These are phyloP conservation scores for Mycetomoellerius zeteki DNA, from an alignment of 1,140 invertebrate genomes.

Conservation along the genomic window DNA sequence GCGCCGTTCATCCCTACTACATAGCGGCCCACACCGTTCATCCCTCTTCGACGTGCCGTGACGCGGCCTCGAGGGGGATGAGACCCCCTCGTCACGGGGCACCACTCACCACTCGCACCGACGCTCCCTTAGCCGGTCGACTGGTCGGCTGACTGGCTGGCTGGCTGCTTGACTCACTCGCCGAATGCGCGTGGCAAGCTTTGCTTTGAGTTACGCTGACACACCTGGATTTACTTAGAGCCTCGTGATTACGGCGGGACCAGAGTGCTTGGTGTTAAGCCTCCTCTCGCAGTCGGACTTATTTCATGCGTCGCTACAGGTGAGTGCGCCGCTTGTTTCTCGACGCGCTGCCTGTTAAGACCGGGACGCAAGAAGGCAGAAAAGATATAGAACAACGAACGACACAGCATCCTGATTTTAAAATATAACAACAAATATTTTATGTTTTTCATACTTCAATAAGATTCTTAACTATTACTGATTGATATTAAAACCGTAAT, in stretches of 20 bases:
- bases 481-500: too few relatives aligned
- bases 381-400: not conserved
- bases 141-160: not conserved
- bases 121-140: conserved; percentile 36
- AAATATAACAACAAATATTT: not conserved
- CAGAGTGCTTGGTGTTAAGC: conserved; percentile 18
- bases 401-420: not conserved
- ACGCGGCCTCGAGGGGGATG: conserved; percentile 65
- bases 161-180: not conserved
- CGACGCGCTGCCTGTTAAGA: not conserved
- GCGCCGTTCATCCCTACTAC: conserved; percentile 49
- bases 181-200: conserved; percentile 40
- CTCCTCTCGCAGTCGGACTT: conserved; percentile 47
- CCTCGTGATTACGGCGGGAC: conserved; percentile 51
- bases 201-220: conserved; percentile 59
- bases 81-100: conserved; percentile 39
- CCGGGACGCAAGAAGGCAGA: not conserved
- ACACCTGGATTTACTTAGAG: conserved; percentile 61
- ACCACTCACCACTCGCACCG: conserved; percentile 44
- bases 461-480: too few relatives aligned
- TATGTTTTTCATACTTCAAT: not conserved
- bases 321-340: conserved; percentile 8
- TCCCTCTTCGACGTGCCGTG: conserved; percentile 49
- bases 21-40: conserved; percentile 35
- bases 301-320: conserved; percentile 47